Evolutionary conservation across 2,888 invertebrate genomes (phyloP).

Genomic region (Tenthredo livida): DNA sequence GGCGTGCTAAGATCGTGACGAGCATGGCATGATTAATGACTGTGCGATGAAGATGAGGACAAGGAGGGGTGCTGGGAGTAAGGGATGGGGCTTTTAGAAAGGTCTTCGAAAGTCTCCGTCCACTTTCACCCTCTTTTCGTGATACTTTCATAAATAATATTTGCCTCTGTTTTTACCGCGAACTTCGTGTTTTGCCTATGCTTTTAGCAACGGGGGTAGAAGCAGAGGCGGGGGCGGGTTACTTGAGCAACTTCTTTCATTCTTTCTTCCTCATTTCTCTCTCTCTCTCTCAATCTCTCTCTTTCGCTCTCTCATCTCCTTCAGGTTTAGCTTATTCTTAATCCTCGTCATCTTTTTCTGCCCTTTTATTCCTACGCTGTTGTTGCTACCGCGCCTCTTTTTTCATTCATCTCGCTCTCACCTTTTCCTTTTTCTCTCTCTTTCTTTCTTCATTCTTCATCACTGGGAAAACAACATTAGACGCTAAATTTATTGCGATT

Average conservation of each 20-base stretch:
- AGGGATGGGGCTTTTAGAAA: constrained; percentile 35
- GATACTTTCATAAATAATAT: constrained; percentile 58
- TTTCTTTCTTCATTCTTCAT: constrained; percentile 17
- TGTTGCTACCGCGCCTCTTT: neutral
- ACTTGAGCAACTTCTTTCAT: constrained; percentile 32
- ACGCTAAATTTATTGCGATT: constrained; percentile 43
- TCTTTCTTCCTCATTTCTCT: constrained; percentile 10
- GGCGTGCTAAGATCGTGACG: constrained; percentile 40
- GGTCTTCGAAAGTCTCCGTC: constrained; percentile 43
- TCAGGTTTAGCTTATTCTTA: constrained; percentile 10
- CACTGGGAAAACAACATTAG: constrained; percentile 46
- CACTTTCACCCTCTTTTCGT: constrained; percentile 47
- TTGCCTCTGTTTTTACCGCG: constrained; percentile 43
- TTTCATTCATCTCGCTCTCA: neutral
- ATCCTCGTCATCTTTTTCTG: constrained; percentile 13
- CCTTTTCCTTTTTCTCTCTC: neutral
- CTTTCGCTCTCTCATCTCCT: neutral
- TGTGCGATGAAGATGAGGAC: constrained; percentile 14
- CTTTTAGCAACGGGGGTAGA: constrained; percentile 24
- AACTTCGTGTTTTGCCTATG: constrained; percentile 40
- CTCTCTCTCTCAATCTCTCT: neutral
- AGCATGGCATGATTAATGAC: constrained; percentile 40
- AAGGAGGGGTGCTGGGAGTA: constrained; percentile 21
- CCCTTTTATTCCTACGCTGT: constrained; percentile 12
- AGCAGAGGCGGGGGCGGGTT: neutral